Conservation (phyloP, 2,113 vertebrate species). For the Sinocyclocheilus anophthalmus region DNA sequence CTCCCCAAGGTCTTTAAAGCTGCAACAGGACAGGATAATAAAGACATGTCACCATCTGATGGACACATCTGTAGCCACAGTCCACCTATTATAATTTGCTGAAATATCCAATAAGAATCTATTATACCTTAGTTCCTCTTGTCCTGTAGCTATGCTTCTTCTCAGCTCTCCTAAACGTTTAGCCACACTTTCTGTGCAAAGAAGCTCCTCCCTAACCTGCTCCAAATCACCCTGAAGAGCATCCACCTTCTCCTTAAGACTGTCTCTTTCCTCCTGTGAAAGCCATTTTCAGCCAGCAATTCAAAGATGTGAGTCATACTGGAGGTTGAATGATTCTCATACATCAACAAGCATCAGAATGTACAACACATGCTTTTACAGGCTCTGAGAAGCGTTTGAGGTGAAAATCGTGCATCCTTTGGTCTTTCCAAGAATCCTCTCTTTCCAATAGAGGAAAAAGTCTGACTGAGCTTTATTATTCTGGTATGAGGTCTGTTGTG, state of each 20-base stretch:
- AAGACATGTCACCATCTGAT: not conserved
- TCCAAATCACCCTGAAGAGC: slow-evolving; percentile 76
- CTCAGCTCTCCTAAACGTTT: slow-evolving; percentile 73
- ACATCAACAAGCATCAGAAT: not conserved
- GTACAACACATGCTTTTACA: not conserved
- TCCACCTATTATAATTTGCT: not conserved
- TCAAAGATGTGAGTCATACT: not conserved
- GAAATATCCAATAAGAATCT: not conserved
- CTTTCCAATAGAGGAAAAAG: not conserved
- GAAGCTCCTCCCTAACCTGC: slow-evolving; percentile 65
- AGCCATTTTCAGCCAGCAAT: not conserved
- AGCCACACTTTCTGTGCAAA: slow-evolving; percentile 74
- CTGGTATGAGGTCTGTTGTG: not conserved
- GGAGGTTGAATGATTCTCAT: not conserved
- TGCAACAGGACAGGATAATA: slow-evolving; percentile 52
- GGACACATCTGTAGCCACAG: not conserved
- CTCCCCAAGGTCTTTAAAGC: slow-evolving; percentile 68
- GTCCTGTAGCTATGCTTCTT: slow-evolving; percentile 71
- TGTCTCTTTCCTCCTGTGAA: slow-evolving; percentile 73
- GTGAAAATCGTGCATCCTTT: not conserved
- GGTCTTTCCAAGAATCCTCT: not conserved
- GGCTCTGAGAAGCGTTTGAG: not conserved
- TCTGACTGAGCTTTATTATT: not conserved
- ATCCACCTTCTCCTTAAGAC: slow-evolving; percentile 76
- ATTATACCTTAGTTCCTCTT: slow-evolving; percentile 73